Evolutionary conservation across 2,888 invertebrate species (phyloP).

Genomic region (Apodemia hepburni): DNA sequence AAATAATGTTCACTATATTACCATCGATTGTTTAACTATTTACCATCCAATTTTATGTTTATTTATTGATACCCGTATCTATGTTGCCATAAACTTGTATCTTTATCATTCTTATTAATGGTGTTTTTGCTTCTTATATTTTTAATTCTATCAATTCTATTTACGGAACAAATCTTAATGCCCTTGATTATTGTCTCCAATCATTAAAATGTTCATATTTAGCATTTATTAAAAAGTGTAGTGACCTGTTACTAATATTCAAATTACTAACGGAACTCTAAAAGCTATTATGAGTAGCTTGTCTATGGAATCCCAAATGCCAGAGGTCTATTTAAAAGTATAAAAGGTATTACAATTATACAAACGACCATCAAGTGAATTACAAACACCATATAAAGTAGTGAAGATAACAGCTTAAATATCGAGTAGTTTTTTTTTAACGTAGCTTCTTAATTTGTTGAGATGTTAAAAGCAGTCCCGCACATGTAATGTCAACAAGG

Average conservation of each 20-base stretch:
- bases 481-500: conserved; percentile 10
- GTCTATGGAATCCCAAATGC: not conserved
- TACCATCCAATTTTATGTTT: no score
- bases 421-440: conserved; percentile 7
- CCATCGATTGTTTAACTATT: no score
- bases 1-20: no score
- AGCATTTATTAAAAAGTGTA: not conserved
- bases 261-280: not conserved
- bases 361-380: conserved; percentile 7
- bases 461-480: not conserved
- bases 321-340: conserved; percentile 3
- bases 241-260: not conserved
- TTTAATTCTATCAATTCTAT: not conserved
- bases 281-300: not conserved
- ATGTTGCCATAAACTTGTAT: not conserved
- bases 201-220: not conserved
- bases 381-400: conserved; percentile 9
- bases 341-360: not conserved
- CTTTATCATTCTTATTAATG: not conserved
- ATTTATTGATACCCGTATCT: no score
- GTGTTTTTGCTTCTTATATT: not conserved
- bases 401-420: conserved; percentile 10
- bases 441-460: conserved; percentile 1
- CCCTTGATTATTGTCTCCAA: not conserved
- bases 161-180: not conserved